Percentiles rank a stretch among this genome's conserved stretches.
Evolutionary conservation across 2,113 vertebrate genomes (phyloP).

Genomic region (Petroica traversi): DNA sequence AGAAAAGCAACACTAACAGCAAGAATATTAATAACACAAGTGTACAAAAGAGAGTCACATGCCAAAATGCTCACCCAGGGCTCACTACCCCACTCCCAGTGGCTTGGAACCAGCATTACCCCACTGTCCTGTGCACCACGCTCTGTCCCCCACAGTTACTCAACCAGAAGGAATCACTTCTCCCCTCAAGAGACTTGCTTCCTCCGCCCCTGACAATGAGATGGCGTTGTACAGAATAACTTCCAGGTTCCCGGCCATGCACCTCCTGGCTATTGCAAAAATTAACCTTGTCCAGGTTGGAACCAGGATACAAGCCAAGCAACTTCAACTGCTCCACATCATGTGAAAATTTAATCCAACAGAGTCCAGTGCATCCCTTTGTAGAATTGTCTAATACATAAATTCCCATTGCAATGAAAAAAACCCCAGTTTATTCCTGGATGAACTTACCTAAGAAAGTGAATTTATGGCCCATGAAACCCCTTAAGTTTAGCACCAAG

Average conservation of each 20-base stretch:
- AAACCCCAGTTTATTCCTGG: background rate
- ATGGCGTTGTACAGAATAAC: background rate
- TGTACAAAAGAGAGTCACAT: background rate
- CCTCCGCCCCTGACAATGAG: accelerated
- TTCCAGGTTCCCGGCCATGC: background rate
- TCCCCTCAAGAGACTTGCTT: background rate
- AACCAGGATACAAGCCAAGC: background rate
- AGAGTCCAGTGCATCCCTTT: background rate
- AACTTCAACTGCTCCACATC: background rate
- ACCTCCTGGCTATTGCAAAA: background rate
- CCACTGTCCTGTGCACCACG: accelerated
- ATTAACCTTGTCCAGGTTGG: background rate
- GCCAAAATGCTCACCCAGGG: background rate
- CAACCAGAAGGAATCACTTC: background rate
- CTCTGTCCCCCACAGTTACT: background rate
- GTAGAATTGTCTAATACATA: background rate
- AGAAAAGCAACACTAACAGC: background rate
- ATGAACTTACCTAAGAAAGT: background rate
- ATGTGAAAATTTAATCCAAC: background rate
- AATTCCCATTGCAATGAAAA: background rate
- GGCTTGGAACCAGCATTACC: background rate
- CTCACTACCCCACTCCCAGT: background rate
- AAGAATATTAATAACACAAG: background rate
- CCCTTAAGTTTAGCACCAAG: background rate
- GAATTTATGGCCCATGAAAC: background rate